These are phyloP conservation scores for Prorops nasuta DNA, from an alignment of 1,140 invertebrate species.

Conservation along the genomic window DNA sequence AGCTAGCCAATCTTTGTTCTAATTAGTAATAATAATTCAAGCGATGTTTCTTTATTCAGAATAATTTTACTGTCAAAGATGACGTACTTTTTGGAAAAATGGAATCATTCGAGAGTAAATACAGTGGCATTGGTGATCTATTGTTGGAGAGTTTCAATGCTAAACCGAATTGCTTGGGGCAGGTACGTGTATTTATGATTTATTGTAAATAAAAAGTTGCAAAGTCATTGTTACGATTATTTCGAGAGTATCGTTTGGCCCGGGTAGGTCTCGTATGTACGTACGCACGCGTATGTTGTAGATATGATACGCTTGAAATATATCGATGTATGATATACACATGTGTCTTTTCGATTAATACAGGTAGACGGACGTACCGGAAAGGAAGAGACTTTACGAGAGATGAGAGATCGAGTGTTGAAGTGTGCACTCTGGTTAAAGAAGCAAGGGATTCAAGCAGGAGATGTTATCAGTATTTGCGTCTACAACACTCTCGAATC, in stretches of 20 bases:
- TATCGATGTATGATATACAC: too few relatives aligned
- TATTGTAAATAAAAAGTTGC: too few relatives aligned
- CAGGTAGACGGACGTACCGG: conserved; percentile 56
- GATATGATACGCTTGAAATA: too few relatives aligned
- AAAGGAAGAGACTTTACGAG: conserved; percentile 43
- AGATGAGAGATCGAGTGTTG: conserved; percentile 42
- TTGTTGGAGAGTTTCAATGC: conserved; percentile 13
- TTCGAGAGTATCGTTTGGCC: too few relatives aligned
- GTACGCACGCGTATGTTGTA: too few relatives aligned
- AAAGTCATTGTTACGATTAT: too few relatives aligned
- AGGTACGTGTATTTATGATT: conserved; percentile 22
- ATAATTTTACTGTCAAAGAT: conserved; percentile 12
- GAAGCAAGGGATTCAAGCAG: conserved; percentile 41
- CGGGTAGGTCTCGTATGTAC: too few relatives aligned
- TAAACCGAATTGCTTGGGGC: conserved; percentile 5
- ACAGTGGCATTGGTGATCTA: conserved; percentile 11
- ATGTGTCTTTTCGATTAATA: background rate
- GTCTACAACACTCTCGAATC: conserved; percentile 53
- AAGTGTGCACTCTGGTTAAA: conserved; percentile 50
- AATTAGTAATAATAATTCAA: too few relatives aligned
- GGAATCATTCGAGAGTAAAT: fast-evolving
- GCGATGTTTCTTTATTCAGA: too few relatives aligned
- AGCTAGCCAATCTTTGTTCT: too few relatives aligned
- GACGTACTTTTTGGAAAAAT: conserved; percentile 10
- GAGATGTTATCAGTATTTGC: conserved; percentile 50